Base-by-base conservation (phyloP, 2,113 vertebrate species). In the Bambusicola thoracicus region DNA sequence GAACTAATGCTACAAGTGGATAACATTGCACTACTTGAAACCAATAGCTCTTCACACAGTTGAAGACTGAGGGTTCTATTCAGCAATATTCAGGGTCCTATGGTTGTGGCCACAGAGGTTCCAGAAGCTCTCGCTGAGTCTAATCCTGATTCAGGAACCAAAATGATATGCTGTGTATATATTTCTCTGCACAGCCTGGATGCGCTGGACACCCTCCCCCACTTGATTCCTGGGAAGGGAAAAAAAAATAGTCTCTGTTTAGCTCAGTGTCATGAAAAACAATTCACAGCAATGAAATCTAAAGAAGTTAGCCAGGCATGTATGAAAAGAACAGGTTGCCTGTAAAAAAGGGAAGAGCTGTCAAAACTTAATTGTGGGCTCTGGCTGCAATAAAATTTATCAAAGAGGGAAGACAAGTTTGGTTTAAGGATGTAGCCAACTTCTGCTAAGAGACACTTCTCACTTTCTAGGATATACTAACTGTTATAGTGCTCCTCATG, bases 71-170 rank as follows among this genome's bases (percentile, higher is more conserved):
- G 92, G 90, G 85, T 97, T 80, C 92, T 96, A 96, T 96, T 95
- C 93, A 97, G 95, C 94, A 97, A 94, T 97, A 95, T 51, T 95
- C 94, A 94, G 76, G 85, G 82, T 97, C 91, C 94, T 90, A 95
- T 81, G 92, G 90, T 93, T 92, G 91, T 84, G 82, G 94, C 93
- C 95, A 95, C 91, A 94, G 87, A 95, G 90, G 85, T 95, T 97
- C 91, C 93, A 94, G 94, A 94, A 93, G 96, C 85, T 97, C 76
- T 90, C 8, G 87, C 78, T 94, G 93, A 81, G 85, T 92, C 93
- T 96, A 97, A 93, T 97, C 95, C 96, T 97, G 96, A 95, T 96
- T 97, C 95, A 97, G 95, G 93, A 96, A 94, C 96, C 96, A 97
- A 95, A 96, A 96, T 88, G 90, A 96, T 95, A 96, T 95, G 95